A percentile compares a stretch with the other conserved stretches of the same genome.
Evolutionary conservation across 2,113 vertebrate species (phyloP).

Genomic region (Coturnix japonica): DNA sequence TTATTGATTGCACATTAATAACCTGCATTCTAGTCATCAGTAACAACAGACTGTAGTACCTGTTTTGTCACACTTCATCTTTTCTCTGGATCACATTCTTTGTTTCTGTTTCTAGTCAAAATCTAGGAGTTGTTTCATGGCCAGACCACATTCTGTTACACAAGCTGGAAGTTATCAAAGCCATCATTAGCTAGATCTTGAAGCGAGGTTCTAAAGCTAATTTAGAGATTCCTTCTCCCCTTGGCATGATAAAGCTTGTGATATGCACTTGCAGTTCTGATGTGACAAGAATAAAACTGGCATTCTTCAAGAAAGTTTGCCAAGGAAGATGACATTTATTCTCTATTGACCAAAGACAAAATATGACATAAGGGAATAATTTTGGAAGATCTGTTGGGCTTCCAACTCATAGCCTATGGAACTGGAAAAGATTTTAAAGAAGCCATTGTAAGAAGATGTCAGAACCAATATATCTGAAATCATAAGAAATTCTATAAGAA

Average conservation of each 20-base stretch:
- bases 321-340: background rate
- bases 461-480: background rate
- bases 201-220: background rate
- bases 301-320: background rate
- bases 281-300: background rate
- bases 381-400: background rate
- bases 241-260: background rate
- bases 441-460: background rate
- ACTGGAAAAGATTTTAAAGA: background rate
- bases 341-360: background rate
- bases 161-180: background rate
- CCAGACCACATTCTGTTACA: background rate
- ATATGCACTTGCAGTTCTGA: background rate
- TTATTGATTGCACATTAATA: background rate
- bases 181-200: background rate
- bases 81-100: background rate
- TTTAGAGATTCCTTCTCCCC: background rate
- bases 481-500: background rate
- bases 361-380: background rate
- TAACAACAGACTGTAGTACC: background rate
- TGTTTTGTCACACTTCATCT: background rate
- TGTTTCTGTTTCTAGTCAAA: background rate
- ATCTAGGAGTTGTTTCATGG: background rate
- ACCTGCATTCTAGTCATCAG: background rate
- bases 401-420: background rate